Percentiles rank a stretch among this genome's conserved stretches.
phyloP scores from a whole-genome alignment of 2,888 invertebrate genomes.

The Rutpela maculata region DNA sequence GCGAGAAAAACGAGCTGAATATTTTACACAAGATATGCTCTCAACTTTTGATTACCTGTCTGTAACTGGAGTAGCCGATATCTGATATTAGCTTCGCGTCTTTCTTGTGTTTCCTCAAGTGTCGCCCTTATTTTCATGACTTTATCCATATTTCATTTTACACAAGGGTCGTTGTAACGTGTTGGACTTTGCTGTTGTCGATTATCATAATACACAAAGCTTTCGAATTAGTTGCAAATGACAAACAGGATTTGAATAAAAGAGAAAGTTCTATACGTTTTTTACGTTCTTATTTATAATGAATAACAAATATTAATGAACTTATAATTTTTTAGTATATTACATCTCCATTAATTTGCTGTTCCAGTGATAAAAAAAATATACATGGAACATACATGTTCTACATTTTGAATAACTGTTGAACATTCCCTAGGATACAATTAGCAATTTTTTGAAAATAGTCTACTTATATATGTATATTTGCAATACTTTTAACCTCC shows the following conservation, averaged over 20 bases:
- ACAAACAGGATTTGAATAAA: background rate
- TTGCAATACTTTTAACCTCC: too few relatives aligned
- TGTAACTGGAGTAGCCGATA: constrained; percentile 57
- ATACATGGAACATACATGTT: too few relatives aligned
- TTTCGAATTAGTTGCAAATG: background rate
- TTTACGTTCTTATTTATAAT: too few relatives aligned
- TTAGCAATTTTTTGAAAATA: too few relatives aligned
- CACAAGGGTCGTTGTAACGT: background rate
- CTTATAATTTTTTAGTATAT: too few relatives aligned
- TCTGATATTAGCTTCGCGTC: constrained; percentile 60
- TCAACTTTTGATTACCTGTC: constrained; percentile 71
- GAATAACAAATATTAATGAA: too few relatives aligned
- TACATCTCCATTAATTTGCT: too few relatives aligned
- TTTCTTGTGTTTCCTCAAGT: constrained; percentile 48
- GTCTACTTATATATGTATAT: too few relatives aligned
- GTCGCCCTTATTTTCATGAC: constrained; percentile 43
- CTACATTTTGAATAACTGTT: too few relatives aligned
- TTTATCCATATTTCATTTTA: constrained; percentile 36
- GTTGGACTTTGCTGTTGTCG: constrained; percentile 17
- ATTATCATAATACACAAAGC: constrained; percentile 1
- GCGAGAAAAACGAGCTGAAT: constrained; percentile 67
- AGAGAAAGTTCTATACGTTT: too few relatives aligned
- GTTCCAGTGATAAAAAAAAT: too few relatives aligned
- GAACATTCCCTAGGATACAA: too few relatives aligned
- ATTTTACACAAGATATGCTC: constrained; percentile 65